Percentiles rank a stretch among this genome's conserved stretches.
Conservation (phyloP, 2,113 vertebrate species). For the Platycercus adscitus region DNA sequence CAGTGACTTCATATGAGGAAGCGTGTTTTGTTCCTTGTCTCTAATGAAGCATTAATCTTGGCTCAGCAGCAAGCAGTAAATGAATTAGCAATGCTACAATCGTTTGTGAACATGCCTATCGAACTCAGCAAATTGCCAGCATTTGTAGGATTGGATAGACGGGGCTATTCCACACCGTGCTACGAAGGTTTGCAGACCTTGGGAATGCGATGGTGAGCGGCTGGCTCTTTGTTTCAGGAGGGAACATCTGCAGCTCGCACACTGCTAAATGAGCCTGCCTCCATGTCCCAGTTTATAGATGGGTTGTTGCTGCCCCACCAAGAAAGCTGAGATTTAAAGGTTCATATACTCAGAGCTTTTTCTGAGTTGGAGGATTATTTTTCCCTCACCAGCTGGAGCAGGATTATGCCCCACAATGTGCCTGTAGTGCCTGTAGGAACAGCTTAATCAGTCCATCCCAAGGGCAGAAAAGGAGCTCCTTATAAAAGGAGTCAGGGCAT, state of each 20-base stretch:
- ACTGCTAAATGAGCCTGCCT: background rate
- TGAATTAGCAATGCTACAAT: background rate
- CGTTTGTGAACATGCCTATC: background rate
- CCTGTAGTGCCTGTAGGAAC: background rate
- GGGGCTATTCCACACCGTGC: background rate
- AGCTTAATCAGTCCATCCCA: background rate
- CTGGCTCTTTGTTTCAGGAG: too few relatives aligned
- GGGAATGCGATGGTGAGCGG: accelerated
- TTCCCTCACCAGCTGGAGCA: background rate
- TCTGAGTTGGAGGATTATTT: background rate
- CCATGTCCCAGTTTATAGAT: background rate
- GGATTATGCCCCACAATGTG: background rate
- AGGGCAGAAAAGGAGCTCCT: background rate
- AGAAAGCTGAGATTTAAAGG: background rate
- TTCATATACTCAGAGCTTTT: background rate
- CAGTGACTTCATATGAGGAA: background rate
- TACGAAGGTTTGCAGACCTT: background rate
- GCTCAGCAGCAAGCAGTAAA: background rate
- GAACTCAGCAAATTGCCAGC: background rate
- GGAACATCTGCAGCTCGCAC: accelerated
- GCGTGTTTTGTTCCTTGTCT: background rate
- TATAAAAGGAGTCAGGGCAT: background rate
- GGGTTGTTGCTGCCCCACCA: background rate
- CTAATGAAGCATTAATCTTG: background rate
- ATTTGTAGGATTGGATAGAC: background rate